These are phyloP conservation scores for Macrosiphum euphorbiae DNA, from an alignment of 2,888 invertebrate genomes.

Conservation along the genomic window DNA sequence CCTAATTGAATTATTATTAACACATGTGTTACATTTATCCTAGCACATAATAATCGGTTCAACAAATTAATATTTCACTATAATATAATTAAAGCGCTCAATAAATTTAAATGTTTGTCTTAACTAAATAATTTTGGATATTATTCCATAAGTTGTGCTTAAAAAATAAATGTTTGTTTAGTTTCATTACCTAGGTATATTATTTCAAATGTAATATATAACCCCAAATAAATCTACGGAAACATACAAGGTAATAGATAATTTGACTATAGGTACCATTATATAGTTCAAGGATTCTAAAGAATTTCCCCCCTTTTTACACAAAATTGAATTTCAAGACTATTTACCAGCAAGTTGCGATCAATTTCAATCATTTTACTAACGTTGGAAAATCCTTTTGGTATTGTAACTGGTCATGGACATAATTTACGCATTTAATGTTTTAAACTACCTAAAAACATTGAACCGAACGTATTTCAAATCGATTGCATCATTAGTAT, in stretches of 20 bases:
- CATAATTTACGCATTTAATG: conserved; percentile 39
- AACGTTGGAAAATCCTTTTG: conserved; percentile 46
- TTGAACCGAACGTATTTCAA: conserved; percentile 48
- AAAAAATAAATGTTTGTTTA: background rate
- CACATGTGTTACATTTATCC: background rate
- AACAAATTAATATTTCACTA: background rate
- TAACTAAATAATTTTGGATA: background rate
- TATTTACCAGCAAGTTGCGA: conserved; percentile 14
- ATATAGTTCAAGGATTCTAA: conserved; percentile 62
- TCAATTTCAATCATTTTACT: conserved; percentile 49
- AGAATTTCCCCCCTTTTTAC: conserved; percentile 42
- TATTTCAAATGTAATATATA: background rate
- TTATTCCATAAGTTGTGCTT: background rate
- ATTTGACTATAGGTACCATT: conserved; percentile 16
- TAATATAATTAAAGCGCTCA: background rate
- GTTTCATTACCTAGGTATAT: background rate
- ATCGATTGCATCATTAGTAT: conserved; percentile 18
- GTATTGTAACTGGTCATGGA: conserved; percentile 40
- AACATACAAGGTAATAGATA: conserved; percentile 42
- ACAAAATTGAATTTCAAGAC: conserved; percentile 55
- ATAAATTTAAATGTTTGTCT: background rate
- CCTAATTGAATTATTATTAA: background rate
- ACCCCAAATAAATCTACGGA: conserved; percentile 31
- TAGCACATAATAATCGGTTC: background rate
- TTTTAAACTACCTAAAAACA: conserved; percentile 55